Evolutionary conservation across 2,113 vertebrate genomes (phyloP), one percentile per base, ranked within the genome.

Genomic region (Cariama cristata): DNA sequence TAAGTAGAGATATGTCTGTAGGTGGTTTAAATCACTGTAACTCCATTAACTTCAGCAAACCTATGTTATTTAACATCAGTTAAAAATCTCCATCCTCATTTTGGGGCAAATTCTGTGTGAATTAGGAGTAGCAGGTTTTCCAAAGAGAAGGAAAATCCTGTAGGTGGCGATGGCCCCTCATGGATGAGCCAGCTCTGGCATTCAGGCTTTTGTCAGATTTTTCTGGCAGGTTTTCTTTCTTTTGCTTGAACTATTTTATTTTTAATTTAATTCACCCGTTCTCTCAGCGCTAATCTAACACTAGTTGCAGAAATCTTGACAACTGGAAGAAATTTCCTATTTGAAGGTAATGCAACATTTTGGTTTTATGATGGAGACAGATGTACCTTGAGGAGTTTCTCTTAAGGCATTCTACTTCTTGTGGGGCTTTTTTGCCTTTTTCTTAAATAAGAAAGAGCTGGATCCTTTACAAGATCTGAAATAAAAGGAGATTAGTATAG

Each of bases 81-180:
- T 79, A 8, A 86, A 93, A 82, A 53, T 59, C 49, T 63, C 5
- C 28, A 7, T 56, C 33, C 68, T 74, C 21, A 0, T 93, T 86
- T 79, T 72, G 80, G 42, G 79, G 71, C 50, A 69, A 91, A 58
- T 69, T 42, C 58, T 80, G 47, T 33, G 45, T n/a, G 28, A 92
- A 9, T 23, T 23, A 52, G 45, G 14, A 59, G 20, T 5, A 62
- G 12, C 38, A 56, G 21, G 28, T 68, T 81, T 90, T 28, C 69
- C 15, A 17, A 33, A 33, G 42, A 35, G 73, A 30, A 86, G 62
- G 40, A 86, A 35, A 71, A 86, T 93, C 98, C 98, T 98, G 98
- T 95, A 99, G 98, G 94, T 98, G 98, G 98, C 98, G 97, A 94
- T 96, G 98, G 94, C 96, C 92, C 93, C 97, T 95, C 97, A 98